Evolutionary conservation across 2,113 vertebrate genomes (phyloP).

Genomic region (human (Homo sapiens)): GRCh38 chr14:103388501-103389000

Average conservation of each 20-base stretch:
- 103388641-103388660: neutral
- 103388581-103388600: neutral
- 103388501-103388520: neutral
- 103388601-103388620: neutral
- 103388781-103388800: neutral
- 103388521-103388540: neutral
- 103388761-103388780: neutral
- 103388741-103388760: neutral
- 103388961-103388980: conserved; percentile 25
- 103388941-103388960: neutral
- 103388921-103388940: neutral
- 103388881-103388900: neutral
- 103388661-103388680: neutral
- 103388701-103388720: neutral
- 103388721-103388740: neutral
- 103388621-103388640: neutral
- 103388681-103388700: neutral
- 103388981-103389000: conserved; percentile 32
- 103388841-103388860: conserved; percentile 19
- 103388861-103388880: neutral
- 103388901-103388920: neutral
- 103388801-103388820: neutral
- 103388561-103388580: neutral
- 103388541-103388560: neutral
- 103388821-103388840: neutral